Base-by-base conservation (phyloP, 2,797 vertebrate genomes). In the Scomberomorus guttatus region DNA sequence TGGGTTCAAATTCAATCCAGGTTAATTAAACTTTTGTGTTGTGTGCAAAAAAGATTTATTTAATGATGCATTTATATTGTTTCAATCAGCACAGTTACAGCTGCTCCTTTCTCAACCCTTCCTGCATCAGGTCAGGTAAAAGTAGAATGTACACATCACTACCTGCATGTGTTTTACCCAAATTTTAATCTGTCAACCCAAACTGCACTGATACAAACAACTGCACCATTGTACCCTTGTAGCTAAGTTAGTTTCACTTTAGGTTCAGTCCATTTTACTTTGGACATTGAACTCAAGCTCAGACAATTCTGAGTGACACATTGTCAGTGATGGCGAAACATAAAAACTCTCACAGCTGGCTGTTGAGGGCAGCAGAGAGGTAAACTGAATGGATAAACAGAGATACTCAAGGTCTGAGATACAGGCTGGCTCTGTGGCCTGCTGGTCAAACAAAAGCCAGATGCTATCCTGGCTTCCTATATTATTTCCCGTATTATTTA, bases 381-480 rank as follows among this genome's bases (percentile, higher is more conserved):
- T 58, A 85, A 90, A 87, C 64, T 69, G 48, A 82, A 79, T 57
- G 81, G 76, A 82, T 73, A 86, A 80, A 80, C 72, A 77, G 66
- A 77, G 67, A 81, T 51, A 66, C 57, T 76, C 32, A 3, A 61
- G 42, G 59, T 82, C 67, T 55, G 42, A 76, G 75, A 75, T 73
- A 29, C 64, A 63, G 57, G 48, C 61, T 78, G 48, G 5, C 73
- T 87, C 71, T 79, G 59, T 75, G 77, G 77, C 69, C 84, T 70
- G 64, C 64, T 83, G 80, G 81, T 89, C 87, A 89, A 90, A 90
- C 80, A 84, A 87, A 84, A 89, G 77, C 74, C 89, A 92, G 82
- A 93, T 92, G 89, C 70, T 84, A 39, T 64, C 46, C 81, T 89
- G 82, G 73, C 75, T 75, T 81, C 37, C 42, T 29, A 1, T 32